Conservation (phyloP, 2,888 invertebrate species). For the Steinernema scapterisci region DNA sequence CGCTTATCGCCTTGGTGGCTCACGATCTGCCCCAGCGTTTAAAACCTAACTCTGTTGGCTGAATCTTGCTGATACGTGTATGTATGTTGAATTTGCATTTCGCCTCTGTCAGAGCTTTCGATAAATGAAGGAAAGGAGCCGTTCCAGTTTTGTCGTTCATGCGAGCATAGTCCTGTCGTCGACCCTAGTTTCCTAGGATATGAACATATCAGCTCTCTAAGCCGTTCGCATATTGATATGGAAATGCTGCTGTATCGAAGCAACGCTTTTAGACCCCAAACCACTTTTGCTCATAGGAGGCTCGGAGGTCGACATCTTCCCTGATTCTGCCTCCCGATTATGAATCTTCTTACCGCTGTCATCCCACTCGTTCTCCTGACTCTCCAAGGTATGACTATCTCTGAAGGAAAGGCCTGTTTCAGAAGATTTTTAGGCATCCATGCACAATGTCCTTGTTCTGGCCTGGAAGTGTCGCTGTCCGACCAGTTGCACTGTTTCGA, state of each 20-base stretch:
- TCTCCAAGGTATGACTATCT: not conserved
- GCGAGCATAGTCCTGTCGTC: not conserved
- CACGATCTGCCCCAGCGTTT: constrained; percentile 42
- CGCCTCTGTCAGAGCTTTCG: too few relatives aligned
- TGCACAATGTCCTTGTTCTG: constrained; percentile 28
- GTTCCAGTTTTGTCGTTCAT: too few relatives aligned
- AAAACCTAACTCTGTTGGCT: not conserved
- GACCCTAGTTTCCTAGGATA: constrained; percentile 4
- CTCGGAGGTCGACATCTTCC: not conserved
- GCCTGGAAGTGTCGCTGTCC: constrained; percentile 4
- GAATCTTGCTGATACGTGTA: not conserved
- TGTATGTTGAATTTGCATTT: too few relatives aligned
- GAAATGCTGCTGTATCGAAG: constrained; percentile 29
- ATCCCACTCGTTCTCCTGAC: not conserved
- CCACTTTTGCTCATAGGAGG: not conserved
- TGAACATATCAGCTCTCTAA: not conserved
- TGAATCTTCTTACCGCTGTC: not conserved
- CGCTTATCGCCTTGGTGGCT: constrained; percentile 54
- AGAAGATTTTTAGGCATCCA: not conserved
- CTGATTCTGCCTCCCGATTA: not conserved
- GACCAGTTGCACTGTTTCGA: constrained; percentile 40
- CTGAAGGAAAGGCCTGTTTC: too few relatives aligned
- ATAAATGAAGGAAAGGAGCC: too few relatives aligned
- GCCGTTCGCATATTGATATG: constrained; percentile 24
- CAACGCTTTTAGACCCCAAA: not conserved